Conservation (phyloP, 2,113 vertebrate species). For the Chlamydotis undulata region DNA sequence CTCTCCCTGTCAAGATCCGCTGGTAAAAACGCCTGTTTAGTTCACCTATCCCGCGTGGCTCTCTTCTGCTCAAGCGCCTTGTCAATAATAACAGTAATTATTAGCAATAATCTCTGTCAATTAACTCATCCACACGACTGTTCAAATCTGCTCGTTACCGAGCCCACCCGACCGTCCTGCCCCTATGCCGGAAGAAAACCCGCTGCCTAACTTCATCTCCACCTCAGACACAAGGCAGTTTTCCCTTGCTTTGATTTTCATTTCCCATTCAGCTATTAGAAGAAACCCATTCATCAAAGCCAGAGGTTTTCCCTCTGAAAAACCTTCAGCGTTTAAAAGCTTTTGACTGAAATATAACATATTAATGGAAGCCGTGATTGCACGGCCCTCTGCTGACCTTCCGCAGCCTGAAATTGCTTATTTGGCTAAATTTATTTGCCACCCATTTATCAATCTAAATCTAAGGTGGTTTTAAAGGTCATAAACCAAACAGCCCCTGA, state of each 20-base stretch:
- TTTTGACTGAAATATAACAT: constrained; percentile 74
- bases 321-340: constrained; percentile 72
- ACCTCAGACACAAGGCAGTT: neutral
- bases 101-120: neutral
- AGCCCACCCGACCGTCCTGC: neutral
- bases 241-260: constrained; percentile 53
- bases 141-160: neutral
- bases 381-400: constrained; percentile 72
- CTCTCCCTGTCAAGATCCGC: neutral
- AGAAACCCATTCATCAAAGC: constrained; percentile 70
- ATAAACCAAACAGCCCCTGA: constrained; percentile 66
- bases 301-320: constrained; percentile 57
- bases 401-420: constrained; percentile 72
- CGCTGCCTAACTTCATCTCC: neutral
- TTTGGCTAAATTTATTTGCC: constrained; percentile 70
- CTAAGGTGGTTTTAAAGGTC: constrained; percentile 74
- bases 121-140: neutral
- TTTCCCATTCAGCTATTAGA: constrained; percentile 69
- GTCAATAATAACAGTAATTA: neutral
- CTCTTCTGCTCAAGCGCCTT: neutral
- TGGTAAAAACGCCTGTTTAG: neutral
- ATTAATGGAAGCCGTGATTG: constrained; percentile 75
- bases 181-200: neutral
- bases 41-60: neutral
- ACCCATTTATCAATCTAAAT: constrained; percentile 74